These are phyloP conservation scores for Podarcis muralis DNA, from an alignment of 2,113 vertebrate species.

Conservation along the genomic window DNA sequence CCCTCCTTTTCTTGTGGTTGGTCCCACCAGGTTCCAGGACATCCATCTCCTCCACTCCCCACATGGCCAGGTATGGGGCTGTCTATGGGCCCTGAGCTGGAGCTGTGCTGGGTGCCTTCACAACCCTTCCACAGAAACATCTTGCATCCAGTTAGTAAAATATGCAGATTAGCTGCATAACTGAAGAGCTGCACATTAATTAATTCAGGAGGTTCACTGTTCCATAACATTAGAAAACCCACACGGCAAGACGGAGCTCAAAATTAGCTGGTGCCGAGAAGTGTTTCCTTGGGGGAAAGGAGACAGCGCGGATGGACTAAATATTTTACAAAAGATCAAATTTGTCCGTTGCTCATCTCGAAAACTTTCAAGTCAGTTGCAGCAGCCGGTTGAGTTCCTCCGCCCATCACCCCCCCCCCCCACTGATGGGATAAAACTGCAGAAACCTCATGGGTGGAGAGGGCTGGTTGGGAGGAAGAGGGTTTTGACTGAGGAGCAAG, in stretches of 20 bases:
- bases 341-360: not conserved
- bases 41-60: not conserved
- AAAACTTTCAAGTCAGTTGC: not conserved
- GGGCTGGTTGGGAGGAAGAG: not conserved
- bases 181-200: constrained; percentile 54
- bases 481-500: not conserved
- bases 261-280: constrained; percentile 55
- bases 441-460: no score
- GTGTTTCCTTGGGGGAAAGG: constrained; percentile 8
- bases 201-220: constrained; percentile 57
- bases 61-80: not conserved
- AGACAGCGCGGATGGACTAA: constrained; percentile 42
- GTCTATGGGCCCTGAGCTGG: fast-evolving
- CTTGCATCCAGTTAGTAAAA: not conserved
- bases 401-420: not conserved
- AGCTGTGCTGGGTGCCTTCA: fast-evolving
- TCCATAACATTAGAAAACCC: constrained; percentile 59
- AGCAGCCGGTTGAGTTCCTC: not conserved
- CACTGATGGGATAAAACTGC: no score
- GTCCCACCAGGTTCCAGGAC: not conserved
- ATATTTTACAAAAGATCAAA: not conserved
- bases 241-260: constrained; percentile 42
- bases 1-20: not conserved
- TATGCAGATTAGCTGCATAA: constrained; percentile 59
- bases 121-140: constrained; percentile 21